Percentiles rank a stretch among this genome's conserved stretches.
phyloP scores from a whole-genome alignment of 2,113 vertebrate species.

The Cavia aperea region DNA sequence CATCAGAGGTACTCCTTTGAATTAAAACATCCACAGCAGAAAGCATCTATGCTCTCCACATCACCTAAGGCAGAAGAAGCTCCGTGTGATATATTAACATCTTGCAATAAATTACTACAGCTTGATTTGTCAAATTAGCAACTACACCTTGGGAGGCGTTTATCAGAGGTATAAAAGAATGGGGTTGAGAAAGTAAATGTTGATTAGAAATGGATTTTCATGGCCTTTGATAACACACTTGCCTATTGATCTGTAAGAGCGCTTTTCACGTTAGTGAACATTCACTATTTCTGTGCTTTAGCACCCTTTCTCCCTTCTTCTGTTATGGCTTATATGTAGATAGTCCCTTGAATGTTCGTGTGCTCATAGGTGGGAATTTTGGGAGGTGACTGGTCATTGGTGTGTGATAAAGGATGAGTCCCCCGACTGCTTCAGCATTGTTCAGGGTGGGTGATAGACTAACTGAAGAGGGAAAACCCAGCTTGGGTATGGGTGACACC shows the following conservation, averaged over 20 bases:
- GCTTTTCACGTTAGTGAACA: constrained; percentile 18
- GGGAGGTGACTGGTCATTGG: background rate
- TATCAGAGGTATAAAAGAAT: background rate
- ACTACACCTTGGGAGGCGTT: constrained; percentile 16
- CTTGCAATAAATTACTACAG: constrained; percentile 41
- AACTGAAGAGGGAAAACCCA: background rate
- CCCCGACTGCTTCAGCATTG: background rate
- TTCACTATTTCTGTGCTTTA: background rate
- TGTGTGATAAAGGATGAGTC: background rate
- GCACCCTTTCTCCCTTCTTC: background rate
- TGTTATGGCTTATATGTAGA: background rate
- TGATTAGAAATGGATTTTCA: background rate
- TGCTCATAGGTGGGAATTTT: background rate
- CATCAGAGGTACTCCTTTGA: constrained; percentile 32
- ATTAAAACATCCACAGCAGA: constrained; percentile 35
- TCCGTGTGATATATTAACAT: constrained; percentile 32
- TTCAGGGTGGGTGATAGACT: background rate
- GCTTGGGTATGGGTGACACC: background rate
- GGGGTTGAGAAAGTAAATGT: background rate
- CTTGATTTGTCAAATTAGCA: constrained; percentile 51
- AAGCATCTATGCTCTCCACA: background rate
- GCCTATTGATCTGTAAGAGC: constrained; percentile 10
- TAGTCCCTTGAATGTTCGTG: background rate
- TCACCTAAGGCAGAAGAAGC: background rate
- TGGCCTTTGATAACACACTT: background rate